Percentiles rank a stretch among this genome's conserved stretches.
Conservation (phyloP, 1,140 invertebrate species). For the Sinella curviseta region DNA sequence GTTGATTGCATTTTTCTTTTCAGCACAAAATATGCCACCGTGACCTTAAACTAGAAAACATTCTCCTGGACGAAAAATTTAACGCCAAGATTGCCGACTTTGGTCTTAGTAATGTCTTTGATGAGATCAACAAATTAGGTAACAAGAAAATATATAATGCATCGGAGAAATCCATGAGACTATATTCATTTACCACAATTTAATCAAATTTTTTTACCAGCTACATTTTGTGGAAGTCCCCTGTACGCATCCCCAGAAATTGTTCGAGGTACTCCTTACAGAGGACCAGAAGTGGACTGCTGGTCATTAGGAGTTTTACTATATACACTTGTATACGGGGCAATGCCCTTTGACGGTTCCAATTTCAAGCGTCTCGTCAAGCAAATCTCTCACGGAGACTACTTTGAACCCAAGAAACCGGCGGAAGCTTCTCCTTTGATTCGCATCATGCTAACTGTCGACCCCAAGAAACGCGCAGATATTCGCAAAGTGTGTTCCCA, state of each 20-base stretch:
- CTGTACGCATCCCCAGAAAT: conserved; percentile 98
- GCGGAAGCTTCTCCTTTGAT: conserved; percentile 95
- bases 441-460: conserved; percentile 88
- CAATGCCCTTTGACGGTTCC: conserved; percentile 99
- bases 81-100: conserved; percentile 99
- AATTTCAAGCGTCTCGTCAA: conserved; percentile 95
- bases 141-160: no score
- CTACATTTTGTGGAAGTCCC: conserved; percentile 96
- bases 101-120: conserved; percentile 96
- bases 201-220: no score
- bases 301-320: conserved; percentile 90
- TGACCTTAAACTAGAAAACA: conserved; percentile 98
- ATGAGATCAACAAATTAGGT: conserved; percentile 82
- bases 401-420: conserved; percentile 81
- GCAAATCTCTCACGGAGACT: conserved; percentile 85
- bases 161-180: no score
- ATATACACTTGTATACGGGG: conserved; percentile 97
- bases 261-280: conserved; percentile 94
- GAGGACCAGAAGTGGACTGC: conserved; percentile 82
- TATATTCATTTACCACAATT: no score
- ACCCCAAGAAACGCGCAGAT: conserved; percentile 81
- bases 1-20: conserved; percentile 22
- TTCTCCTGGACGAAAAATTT: conserved; percentile 89
- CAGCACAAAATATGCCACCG: conserved; percentile 94
- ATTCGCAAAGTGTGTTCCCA: conserved; percentile 92